A percentile compares a stretch with the other conserved stretches of the same genome.
phyloP scores from a whole-genome alignment of 2,113 vertebrate species.

The Damaliscus lunatus region DNA sequence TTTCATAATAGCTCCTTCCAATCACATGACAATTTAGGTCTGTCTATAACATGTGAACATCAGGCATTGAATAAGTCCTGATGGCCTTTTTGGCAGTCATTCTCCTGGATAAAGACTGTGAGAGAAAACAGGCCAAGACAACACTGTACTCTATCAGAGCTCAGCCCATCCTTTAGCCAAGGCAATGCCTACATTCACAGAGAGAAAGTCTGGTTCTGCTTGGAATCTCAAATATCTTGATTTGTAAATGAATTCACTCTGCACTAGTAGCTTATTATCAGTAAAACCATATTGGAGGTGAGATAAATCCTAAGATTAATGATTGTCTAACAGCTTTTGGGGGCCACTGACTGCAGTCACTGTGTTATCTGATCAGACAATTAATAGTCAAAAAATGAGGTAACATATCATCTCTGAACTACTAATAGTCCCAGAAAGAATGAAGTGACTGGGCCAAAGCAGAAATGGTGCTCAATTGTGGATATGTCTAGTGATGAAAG shows the following conservation, averaged over 20 bases:
- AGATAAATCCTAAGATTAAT: not conserved
- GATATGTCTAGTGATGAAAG: not conserved
- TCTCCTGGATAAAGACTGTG: not conserved
- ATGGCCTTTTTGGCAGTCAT: constrained; percentile 22
- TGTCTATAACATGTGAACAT: constrained; percentile 13
- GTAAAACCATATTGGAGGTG: not conserved
- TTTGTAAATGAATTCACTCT: not conserved
- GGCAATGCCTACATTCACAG: not conserved
- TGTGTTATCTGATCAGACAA: not conserved
- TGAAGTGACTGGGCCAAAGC: not conserved
- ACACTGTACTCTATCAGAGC: not conserved
- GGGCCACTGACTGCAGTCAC: not conserved
- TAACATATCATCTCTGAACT: not conserved
- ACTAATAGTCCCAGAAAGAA: not conserved
- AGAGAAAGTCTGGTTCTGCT: not conserved
- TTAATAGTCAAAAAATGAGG: not conserved
- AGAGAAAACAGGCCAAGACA: not conserved
- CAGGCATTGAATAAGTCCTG: constrained; percentile 26
- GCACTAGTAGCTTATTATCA: not conserved
- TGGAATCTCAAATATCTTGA: not conserved
- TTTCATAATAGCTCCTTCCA: constrained; percentile 49
- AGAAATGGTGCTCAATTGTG: not conserved
- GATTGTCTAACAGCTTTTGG: not conserved
- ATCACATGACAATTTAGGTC: constrained; percentile 17
- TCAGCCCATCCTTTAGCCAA: not conserved